These are phyloP conservation scores for Muscicapa adusta DNA, from an alignment of 2,113 vertebrate species.

Conservation along the genomic window DNA sequence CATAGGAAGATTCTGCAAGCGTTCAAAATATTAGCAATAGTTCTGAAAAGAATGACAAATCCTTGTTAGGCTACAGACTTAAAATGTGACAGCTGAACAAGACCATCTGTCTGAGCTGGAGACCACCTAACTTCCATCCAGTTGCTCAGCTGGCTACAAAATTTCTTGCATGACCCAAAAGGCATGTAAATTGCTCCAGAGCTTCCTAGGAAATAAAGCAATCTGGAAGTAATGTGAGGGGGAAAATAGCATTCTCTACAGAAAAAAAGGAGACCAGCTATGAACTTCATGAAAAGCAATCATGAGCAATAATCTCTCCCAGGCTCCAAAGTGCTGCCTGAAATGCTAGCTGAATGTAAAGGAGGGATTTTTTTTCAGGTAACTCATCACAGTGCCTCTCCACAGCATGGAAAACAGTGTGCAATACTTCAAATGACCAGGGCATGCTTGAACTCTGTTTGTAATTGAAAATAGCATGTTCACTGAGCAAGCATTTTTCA, in stretches of 20 bases:
- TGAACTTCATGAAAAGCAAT: background rate
- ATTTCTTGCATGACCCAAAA: constrained; percentile 1
- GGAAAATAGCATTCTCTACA: background rate
- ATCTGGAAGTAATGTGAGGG: background rate
- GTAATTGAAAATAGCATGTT: constrained; percentile 7
- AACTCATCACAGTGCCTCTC: background rate
- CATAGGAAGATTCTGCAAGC: background rate
- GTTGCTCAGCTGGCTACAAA: background rate
- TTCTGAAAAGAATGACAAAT: background rate
- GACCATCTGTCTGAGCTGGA: background rate
- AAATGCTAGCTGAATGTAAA: background rate
- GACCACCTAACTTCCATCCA: background rate
- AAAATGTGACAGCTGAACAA: background rate
- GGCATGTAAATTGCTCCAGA: constrained; percentile 12
- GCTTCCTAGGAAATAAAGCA: constrained; percentile 7
- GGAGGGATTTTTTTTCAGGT: background rate
- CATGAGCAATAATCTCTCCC: constrained; percentile 5
- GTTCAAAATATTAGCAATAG: background rate
- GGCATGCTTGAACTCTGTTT: background rate
- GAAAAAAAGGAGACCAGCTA: constrained; percentile 5
- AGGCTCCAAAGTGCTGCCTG: background rate
- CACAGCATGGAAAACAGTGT: background rate
- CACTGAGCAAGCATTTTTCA: constrained; percentile 33
- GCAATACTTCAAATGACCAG: constrained; percentile 3
- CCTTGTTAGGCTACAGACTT: background rate